Percentiles rank a stretch among this genome's conserved stretches.
Evolutionary conservation across 2,797 vertebrate species (phyloP).

Genomic region (Tolypeutes matacus): DNA sequence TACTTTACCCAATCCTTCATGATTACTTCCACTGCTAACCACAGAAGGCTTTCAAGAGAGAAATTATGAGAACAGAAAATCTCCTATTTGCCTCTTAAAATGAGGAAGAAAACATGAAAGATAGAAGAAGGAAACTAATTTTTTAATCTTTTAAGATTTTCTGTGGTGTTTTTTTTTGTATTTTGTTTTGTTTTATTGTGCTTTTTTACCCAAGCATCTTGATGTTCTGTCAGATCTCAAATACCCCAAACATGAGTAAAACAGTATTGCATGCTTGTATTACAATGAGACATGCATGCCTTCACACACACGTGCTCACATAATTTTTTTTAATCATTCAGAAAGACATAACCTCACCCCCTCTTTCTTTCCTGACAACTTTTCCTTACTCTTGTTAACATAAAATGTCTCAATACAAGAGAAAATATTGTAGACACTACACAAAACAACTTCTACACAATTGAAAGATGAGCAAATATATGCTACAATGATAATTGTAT

Average conservation of each 20-base stretch:
- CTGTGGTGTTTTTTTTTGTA: background rate
- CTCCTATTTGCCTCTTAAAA: background rate
- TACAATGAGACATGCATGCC: background rate
- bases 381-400: background rate
- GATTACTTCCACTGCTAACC: background rate
- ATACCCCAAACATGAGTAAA: background rate
- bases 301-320: background rate
- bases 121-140: background rate
- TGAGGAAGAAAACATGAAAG: background rate
- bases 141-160: background rate
- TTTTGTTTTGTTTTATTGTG: slow-evolving; percentile 8
- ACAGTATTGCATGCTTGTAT: background rate
- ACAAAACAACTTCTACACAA: background rate
- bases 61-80: background rate
- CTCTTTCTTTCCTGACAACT: background rate
- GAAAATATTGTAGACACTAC: background rate
- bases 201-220: background rate
- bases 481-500: background rate
- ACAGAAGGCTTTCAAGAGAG: background rate
- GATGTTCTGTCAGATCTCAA: background rate
- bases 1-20: background rate
- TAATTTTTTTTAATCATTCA: background rate
- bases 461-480: background rate
- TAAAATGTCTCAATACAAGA: background rate
- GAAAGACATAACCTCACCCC: background rate